Conservation (phyloP, 2,113 vertebrate genomes). For the Sigmodon hispidus region DNA sequence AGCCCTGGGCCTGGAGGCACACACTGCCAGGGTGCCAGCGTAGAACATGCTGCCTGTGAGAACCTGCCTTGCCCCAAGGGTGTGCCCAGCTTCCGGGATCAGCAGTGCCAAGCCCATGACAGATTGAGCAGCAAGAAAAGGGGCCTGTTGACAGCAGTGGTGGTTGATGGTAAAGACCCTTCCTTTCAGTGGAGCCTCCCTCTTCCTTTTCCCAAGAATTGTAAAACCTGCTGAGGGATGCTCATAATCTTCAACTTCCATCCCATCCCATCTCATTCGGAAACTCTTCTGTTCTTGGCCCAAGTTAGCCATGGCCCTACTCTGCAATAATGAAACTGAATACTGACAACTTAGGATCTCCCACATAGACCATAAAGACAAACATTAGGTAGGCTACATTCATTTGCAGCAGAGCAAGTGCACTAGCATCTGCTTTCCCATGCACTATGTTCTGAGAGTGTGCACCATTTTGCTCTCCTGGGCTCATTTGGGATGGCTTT, state of each 20-base stretch:
- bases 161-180: conserved; percentile 88
- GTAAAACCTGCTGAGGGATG: not conserved
- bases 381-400: not conserved
- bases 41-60: conserved; percentile 96
- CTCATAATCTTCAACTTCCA: not conserved
- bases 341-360: not conserved
- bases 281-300: not conserved
- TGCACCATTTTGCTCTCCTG: not conserved
- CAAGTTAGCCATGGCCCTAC: accelerated
- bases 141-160: conserved; percentile 90
- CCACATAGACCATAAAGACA: not conserved
- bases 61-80: conserved; percentile 93
- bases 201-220: not conserved
- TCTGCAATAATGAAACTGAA: not conserved
- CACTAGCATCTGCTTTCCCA: not conserved
- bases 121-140: conserved; percentile 90
- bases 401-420: not conserved
- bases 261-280: not conserved
- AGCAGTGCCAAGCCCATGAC: conserved; percentile 95
- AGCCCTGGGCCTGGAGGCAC: conserved; percentile 94
- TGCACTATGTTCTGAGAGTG: not conserved
- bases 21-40: conserved; percentile 91
- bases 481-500: not conserved
- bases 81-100: conserved; percentile 93
- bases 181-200: not conserved